These are phyloP conservation scores for Operophtera brumata DNA, from an alignment of 2,888 invertebrate species.

Conservation along the genomic window DNA sequence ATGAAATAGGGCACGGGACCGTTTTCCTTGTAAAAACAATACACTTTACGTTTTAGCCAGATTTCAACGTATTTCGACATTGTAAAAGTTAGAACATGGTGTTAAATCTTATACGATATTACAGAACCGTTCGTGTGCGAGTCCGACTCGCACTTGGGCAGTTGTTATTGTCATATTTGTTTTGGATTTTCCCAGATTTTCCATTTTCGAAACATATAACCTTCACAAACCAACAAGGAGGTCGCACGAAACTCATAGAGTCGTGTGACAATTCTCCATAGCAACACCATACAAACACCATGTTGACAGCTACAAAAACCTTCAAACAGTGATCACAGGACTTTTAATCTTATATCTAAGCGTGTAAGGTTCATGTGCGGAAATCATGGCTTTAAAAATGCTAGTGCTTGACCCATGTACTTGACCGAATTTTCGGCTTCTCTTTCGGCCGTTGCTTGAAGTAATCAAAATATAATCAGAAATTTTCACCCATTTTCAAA, in stretches of 20 bases:
- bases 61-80: no score
- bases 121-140: no score
- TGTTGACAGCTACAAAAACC: background rate
- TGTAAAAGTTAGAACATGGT: no score
- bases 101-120: no score
- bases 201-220: background rate
- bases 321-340: background rate
- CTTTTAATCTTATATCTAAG: background rate
- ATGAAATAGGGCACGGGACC: no score
- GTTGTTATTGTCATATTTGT: no score
- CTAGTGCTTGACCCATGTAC: background rate
- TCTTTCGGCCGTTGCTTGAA: background rate
- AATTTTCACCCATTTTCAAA: no score
- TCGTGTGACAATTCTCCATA: constrained; percentile 8
- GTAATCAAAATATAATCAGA: no score
- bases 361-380: background rate
- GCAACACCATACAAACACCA: constrained; percentile 10
- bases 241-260: constrained; percentile 9
- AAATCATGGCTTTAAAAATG: background rate
- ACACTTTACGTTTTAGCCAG: no score
- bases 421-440: background rate
- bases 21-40: no score
- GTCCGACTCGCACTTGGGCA: no score
- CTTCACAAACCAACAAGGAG: constrained; percentile 1
- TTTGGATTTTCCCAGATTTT: background rate